Conservation (phyloP, 2,797 vertebrate species). For the Spondyliosoma cantharus region DNA sequence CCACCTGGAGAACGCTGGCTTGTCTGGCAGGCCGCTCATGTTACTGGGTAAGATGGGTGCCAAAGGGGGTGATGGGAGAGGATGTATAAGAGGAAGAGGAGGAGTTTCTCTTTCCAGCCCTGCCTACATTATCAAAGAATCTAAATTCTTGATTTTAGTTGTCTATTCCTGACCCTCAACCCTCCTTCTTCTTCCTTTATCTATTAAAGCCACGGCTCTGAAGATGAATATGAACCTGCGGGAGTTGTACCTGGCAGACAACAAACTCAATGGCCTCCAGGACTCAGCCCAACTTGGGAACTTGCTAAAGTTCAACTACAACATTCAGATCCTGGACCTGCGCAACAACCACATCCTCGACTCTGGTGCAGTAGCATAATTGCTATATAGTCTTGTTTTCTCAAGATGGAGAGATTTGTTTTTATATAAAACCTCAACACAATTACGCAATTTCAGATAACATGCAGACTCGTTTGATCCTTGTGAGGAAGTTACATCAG, state of each 20-base stretch:
- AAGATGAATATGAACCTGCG: conserved; percentile 97
- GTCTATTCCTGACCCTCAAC: neutral
- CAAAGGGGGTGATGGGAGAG: neutral
- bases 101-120: neutral
- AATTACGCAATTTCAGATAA: neutral
- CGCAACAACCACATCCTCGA: conserved; percentile 95
- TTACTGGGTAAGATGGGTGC: conserved; percentile 87
- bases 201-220: conserved; percentile 89
- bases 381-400: neutral
- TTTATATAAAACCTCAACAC: neutral
- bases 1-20: conserved; percentile 91
- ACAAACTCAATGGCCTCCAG: conserved; percentile 94
- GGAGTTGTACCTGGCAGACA: conserved; percentile 94
- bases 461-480: neutral
- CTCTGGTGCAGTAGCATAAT: conserved; percentile 82
- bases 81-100: neutral
- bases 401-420: conserved; percentile 1
- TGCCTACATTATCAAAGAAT: neutral
- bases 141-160: neutral
- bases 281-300: conserved; percentile 96
- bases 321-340: conserved; percentile 94
- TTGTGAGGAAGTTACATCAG: neutral
- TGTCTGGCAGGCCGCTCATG: conserved; percentile 93
- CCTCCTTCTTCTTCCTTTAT: neutral
- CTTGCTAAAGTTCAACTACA: conserved; percentile 95